Percentiles rank a stretch among this genome's conserved stretches.
Evolutionary conservation across 2,797 vertebrate species (phyloP).

Genomic region (Danio tinwini): DNA sequence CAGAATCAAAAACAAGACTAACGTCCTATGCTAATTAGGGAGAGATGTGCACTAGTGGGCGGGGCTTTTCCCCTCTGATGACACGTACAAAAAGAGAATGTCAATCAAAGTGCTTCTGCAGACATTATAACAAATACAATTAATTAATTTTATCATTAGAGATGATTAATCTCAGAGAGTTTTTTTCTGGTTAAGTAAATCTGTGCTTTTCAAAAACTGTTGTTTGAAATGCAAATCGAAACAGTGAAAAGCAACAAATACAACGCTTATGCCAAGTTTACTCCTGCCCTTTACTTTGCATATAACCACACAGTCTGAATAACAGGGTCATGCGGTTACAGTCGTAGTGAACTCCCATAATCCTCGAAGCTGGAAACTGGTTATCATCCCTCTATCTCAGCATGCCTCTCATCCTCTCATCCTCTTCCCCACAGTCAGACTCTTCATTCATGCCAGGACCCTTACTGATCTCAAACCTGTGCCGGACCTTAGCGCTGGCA

Average conservation of each 20-base stretch:
- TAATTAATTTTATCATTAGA: no score
- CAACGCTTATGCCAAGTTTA: no score
- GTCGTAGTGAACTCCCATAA: conserved; percentile 48
- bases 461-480: conserved; percentile 60
- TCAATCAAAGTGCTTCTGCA: no score
- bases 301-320: conserved; percentile 6
- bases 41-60: no score
- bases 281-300: no score
- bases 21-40: no score
- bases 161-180: no score
- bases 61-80: no score
- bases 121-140: no score
- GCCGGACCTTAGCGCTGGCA: conserved; percentile 29
- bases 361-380: conserved; percentile 64
- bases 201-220: neutral
- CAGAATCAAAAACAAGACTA: no score
- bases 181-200: neutral
- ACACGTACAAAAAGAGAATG: no score
- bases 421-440: conserved; percentile 38
- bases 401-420: conserved; percentile 31
- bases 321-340: neutral
- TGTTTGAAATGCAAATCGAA: no score
- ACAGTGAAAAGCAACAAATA: neutral
- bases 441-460: conserved; percentile 40
- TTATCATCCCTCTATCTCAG: conserved; percentile 49